Evolutionary conservation across 2,888 invertebrate genomes (phyloP), one percentile per base, ranked within the genome.

Genomic region (Diaprepes abbreviatus): DNA sequence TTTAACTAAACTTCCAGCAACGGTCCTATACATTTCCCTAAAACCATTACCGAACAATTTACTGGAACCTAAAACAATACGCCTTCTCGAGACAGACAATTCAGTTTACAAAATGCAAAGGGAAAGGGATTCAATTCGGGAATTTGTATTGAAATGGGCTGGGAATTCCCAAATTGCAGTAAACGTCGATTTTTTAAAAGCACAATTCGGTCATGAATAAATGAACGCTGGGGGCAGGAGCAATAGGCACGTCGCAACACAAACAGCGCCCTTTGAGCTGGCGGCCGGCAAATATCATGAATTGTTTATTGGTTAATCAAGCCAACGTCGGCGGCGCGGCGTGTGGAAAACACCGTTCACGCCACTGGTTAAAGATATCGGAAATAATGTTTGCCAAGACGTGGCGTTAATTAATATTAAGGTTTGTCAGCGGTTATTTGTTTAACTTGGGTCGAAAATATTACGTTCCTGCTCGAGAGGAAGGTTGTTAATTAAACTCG

Each of bases 291-390:
- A 83, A 83, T 80, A 82, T 82, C 83, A 84, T 84, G 83, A 83
- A 84, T 83, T 84, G 81, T 84, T 84, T 81, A 84, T 81, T 77
- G 80, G 79, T 84, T 84, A 83, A 84, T 84, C 84, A 83, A 82
- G 78, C 76, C 75, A 70, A 62, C 73, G 70, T 68, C 67, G 68
- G 70, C 68, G n/a, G n/a, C n/a, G n/a, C 62, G 45, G 54, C 50
- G 62, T 48, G 58, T 1, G 59, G 40, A 45, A 35, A 38, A 59
- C 24, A 24, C 6, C 12, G 21, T 50, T 50, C 9, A 35, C 65
- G 14, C 65, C 65, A 66, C n/a, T 36, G 65, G 57, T 66, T 19
- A 6, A 43, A 16, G 9, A 10, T 43, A 24, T 21, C 12, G 45
- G 17, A 40, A 19, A 16, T 17, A 24, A 14, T 38, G 38, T n/a